Conservation (phyloP, 1,140 invertebrate genomes). For the Drosophila grimshawi region DNA sequence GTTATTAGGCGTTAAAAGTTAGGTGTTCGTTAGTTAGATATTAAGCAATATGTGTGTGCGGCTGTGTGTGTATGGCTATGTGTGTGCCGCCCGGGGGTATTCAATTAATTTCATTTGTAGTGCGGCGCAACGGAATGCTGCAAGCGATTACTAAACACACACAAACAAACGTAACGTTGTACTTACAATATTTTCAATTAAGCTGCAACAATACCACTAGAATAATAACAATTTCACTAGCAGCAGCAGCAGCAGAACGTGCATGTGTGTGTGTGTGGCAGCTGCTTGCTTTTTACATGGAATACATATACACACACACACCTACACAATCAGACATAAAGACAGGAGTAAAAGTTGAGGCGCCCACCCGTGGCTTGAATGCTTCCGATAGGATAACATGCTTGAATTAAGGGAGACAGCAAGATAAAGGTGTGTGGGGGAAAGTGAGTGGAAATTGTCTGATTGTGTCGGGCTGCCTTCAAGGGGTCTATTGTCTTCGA, state of each 20-base stretch:
- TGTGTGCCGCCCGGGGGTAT: slow-evolving; percentile 48
- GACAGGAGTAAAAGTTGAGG: not conserved
- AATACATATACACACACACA: not conserved
- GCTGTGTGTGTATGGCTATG: not conserved
- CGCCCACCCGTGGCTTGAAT: slow-evolving; percentile 38
- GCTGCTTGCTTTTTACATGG: slow-evolving; percentile 17
- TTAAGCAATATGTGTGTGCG: slow-evolving; percentile 22
- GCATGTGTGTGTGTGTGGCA: slow-evolving; percentile 27
- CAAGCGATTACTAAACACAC: slow-evolving; percentile 64
- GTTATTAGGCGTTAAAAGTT: slow-evolving; percentile 72
- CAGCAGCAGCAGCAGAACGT: slow-evolving; percentile 24
- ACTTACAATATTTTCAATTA: slow-evolving; percentile 81
- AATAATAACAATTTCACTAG: slow-evolving; percentile 79
- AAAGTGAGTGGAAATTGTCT: not conserved
- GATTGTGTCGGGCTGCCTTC: not conserved
- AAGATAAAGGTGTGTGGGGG: not conserved
- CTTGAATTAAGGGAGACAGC: slow-evolving; percentile 6
- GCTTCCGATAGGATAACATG: slow-evolving; percentile 20
- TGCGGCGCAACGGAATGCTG: slow-evolving; percentile 62
- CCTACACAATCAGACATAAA: not conserved
- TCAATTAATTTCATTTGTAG: slow-evolving; percentile 80
- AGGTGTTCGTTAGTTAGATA: slow-evolving; percentile 46
- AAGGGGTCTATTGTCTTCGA: slow-evolving; percentile 16
- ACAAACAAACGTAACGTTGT: slow-evolving; percentile 31
- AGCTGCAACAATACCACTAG: slow-evolving; percentile 74